A percentile compares a stretch with the other conserved stretches of the same genome.
Conservation (phyloP, 2,113 vertebrate genomes). For the Microcebus griseorufus region DNA sequence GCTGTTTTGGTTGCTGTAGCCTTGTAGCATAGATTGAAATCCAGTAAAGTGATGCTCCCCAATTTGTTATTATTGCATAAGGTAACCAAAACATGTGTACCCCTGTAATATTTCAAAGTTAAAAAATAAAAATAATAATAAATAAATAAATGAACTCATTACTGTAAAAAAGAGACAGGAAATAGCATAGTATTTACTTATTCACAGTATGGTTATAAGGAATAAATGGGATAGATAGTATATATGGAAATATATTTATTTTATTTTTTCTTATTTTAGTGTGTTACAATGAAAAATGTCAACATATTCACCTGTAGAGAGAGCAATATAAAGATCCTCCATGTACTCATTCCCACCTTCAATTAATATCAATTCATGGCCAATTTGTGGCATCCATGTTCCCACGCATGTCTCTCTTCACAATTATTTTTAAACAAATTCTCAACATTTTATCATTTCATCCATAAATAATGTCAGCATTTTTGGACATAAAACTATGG, state of each 20-base stretch:
- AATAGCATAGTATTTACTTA: not conserved
- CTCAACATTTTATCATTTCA: constrained; percentile 8
- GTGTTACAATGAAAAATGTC: not conserved
- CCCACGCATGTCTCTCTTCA: not conserved
- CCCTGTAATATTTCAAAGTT: too few relatives aligned
- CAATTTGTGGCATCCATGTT: not conserved
- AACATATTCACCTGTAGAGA: not conserved
- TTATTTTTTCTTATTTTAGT: not conserved
- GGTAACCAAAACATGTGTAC: too few relatives aligned
- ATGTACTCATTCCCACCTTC: not conserved
- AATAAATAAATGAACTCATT: too few relatives aligned
- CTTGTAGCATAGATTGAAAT: too few relatives aligned
- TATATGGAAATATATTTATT: not conserved
- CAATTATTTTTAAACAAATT: not conserved
- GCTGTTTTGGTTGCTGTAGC: too few relatives aligned
- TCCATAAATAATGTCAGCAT: not conserved
- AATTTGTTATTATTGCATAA: too few relatives aligned
- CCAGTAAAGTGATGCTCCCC: too few relatives aligned
- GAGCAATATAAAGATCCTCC: not conserved
- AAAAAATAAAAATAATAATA: too few relatives aligned
- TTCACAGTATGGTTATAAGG: not conserved
- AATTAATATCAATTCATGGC: not conserved
- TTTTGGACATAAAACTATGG: not conserved
- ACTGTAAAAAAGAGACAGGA: not conserved
- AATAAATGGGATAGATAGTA: not conserved